Evolutionary conservation across 2,113 vertebrate genomes (phyloP).

Genomic region (Elephas maximus): DNA sequence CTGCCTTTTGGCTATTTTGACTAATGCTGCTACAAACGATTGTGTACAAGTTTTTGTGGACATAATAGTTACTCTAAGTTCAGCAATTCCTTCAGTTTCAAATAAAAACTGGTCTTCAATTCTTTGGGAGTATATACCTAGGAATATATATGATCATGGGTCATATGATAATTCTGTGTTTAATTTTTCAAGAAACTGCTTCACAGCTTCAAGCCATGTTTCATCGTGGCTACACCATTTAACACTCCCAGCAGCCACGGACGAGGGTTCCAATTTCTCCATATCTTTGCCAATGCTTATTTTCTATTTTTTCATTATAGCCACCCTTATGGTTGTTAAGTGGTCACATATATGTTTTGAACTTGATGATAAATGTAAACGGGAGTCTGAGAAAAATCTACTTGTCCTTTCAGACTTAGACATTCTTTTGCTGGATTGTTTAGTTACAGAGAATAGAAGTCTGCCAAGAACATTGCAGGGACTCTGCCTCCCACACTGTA

Average conservation of each 20-base stretch:
- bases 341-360: slow-evolving; percentile 11
- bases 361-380: slow-evolving; percentile 57
- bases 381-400: slow-evolving; percentile 42
- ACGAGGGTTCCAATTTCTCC: background rate
- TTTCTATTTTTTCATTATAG: background rate
- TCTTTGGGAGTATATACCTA: background rate
- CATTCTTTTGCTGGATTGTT: slow-evolving; percentile 46
- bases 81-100: background rate
- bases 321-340: background rate
- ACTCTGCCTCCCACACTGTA: slow-evolving; percentile 29
- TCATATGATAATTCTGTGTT: background rate
- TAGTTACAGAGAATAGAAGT: slow-evolving; percentile 58
- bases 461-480: background rate
- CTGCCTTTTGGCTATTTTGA: background rate
- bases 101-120: background rate
- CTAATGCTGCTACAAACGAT: background rate
- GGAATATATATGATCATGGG: background rate
- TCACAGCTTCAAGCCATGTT: background rate
- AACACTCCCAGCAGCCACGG: background rate
- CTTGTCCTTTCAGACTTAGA: slow-evolving; percentile 54
- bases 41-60: background rate
- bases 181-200: background rate
- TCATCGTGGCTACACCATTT: background rate
- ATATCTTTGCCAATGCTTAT: background rate
- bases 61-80: background rate